Base-by-base conservation (phyloP, 2,797 vertebrate genomes). In the Muscicapa striata region DNA sequence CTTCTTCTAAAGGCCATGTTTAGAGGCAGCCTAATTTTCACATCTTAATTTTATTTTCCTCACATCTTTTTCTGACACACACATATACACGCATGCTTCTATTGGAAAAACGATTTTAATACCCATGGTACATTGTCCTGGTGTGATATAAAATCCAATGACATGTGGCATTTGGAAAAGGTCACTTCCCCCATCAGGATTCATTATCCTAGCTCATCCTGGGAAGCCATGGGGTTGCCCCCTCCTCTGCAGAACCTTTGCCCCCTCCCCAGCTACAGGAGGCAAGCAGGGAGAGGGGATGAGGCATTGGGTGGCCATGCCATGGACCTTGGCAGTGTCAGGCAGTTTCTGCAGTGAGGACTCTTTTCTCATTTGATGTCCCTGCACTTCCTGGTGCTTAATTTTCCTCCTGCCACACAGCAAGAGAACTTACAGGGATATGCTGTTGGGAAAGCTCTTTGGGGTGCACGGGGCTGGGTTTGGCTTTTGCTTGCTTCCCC, bases 91-190 rank as follows among this genome's bases (percentile, higher is more conserved):
- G 97, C 98, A 98, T 98, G 97, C 98, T 98, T 98, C 98, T 99
- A 98, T 99, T 98, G 98, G 98, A 98, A 98, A 99, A 99, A 99
- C 98, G 98, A 99, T 99, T 99, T 99, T 99, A 99, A 99, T 99
- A 99, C 98, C 98, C 98, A 98, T 99, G 99, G 99, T 98, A 99
- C 99, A 99, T 99, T 99, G 99, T 99, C 99, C 97, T 98, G 98
- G 98, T 98, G 98, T 99, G 99, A 99, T 99, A 99, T 99, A 99
- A 99, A 99, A 99, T 99, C 98, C 98, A 98, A 98, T 99, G 99
- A 99, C 99, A 99, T 99, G 99, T 99, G 99, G 98, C 99, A 99
- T 99, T 99, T 99, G 98, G 98, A 98, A 99, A 99, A 99, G 99
- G 99, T 99, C 99, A 99, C 97, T 97, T 98, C 98, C 98, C 98